These are phyloP conservation scores for Etheostoma nigrum DNA, from an alignment of 2,797 vertebrate genomes.

Conservation along the genomic window DNA sequence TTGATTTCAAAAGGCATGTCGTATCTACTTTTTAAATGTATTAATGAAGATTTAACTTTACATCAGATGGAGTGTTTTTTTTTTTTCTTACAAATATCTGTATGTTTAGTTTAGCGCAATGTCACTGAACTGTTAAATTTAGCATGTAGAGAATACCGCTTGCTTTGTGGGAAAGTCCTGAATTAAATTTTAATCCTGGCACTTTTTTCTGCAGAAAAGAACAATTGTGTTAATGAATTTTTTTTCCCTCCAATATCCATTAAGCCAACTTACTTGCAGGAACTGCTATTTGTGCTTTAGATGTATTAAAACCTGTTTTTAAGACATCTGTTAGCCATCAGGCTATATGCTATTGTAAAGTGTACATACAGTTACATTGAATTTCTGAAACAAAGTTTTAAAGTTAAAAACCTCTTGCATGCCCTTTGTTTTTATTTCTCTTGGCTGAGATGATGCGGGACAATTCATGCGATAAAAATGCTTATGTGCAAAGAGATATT, in stretches of 20 bases:
- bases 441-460: not conserved
- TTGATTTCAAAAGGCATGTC: slow-evolving; percentile 98
- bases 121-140: slow-evolving; percentile 94
- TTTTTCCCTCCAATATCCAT: slow-evolving; percentile 60
- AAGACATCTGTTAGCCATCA: slow-evolving; percentile 91
- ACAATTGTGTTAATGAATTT: slow-evolving; percentile 87
- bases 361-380: slow-evolving; percentile 85
- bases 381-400: slow-evolving; percentile 86
- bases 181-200: slow-evolving; percentile 92
- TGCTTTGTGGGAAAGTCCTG: slow-evolving; percentile 93
- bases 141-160: slow-evolving; percentile 95
- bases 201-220: slow-evolving; percentile 93
- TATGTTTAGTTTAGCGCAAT: slow-evolving; percentile 92
- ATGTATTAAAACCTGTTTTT: slow-evolving; percentile 93
- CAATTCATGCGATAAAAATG: not conserved
- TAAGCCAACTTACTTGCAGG: slow-evolving; percentile 92
- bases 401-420: slow-evolving; percentile 75
- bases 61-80: slow-evolving; percentile 92
- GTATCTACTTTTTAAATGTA: slow-evolving; percentile 98
- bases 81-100: slow-evolving; percentile 90
- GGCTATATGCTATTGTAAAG: slow-evolving; percentile 88
- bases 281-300: slow-evolving; percentile 90
- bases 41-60: slow-evolving; percentile 99
- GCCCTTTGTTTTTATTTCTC: slow-evolving; percentile 70
- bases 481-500: not conserved